Percentiles rank a stretch among this genome's conserved stretches.
Evolutionary conservation across 2,888 invertebrate species (phyloP).

Genomic region (Graphium colonna): DNA sequence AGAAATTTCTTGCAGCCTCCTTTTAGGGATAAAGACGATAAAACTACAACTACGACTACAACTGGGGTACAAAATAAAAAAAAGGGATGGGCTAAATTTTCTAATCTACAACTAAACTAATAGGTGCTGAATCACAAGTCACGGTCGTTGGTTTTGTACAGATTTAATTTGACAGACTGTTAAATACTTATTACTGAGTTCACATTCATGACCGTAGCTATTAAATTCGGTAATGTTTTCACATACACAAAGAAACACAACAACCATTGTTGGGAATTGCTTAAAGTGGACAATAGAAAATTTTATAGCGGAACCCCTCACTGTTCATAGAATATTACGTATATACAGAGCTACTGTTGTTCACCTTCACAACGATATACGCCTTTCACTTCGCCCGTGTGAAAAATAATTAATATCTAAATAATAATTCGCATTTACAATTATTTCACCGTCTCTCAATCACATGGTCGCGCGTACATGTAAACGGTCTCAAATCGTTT

Average conservation of each 20-base stretch:
- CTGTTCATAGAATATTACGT: slow-evolving; percentile 54
- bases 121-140: no score
- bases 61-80: no score
- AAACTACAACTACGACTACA: no score
- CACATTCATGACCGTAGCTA: slow-evolving; percentile 67
- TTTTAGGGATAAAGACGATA: no score
- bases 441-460: slow-evolving; percentile 43
- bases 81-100: no score
- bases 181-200: slow-evolving; percentile 74
- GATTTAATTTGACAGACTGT: slow-evolving; percentile 78
- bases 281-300: slow-evolving; percentile 41
- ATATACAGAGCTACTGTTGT: slow-evolving; percentile 65
- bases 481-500: slow-evolving; percentile 6
- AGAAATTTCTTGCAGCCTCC: no score
- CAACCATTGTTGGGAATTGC: slow-evolving; percentile 37
- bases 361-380: slow-evolving; percentile 48
- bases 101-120: no score
- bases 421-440: slow-evolving; percentile 54
- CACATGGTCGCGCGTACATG: slow-evolving; percentile 40
- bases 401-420: slow-evolving; percentile 63
- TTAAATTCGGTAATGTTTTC: slow-evolving; percentile 67
- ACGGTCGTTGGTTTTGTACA: slow-evolving; percentile 72
- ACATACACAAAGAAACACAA: slow-evolving; percentile 48
- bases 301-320: slow-evolving; percentile 35
- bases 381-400: slow-evolving; percentile 56